These are phyloP conservation scores for Scaptomyza polygonia DNA, from an alignment of 2,888 invertebrate species.

Conservation along the genomic window DNA sequence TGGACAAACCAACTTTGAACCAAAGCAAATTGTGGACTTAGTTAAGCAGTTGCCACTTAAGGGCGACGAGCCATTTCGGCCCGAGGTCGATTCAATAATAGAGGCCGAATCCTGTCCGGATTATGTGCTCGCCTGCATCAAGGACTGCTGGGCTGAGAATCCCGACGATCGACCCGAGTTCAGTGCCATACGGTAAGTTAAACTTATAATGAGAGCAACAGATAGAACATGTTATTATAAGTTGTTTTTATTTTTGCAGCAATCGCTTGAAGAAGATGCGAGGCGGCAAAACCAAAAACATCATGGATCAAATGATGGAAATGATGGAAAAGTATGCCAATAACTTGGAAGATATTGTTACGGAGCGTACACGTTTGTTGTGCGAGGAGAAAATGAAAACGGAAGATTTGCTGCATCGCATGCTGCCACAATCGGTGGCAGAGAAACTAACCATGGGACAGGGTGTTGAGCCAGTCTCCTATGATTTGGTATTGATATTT, in stretches of 20 bases:
- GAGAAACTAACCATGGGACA: conserved; percentile 93
- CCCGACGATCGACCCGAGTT: conserved; percentile 94
- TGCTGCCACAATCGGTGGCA: conserved; percentile 97
- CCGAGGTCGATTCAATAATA: conserved; percentile 89
- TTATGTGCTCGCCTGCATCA: conserved; percentile 92
- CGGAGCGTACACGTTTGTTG: conserved; percentile 94
- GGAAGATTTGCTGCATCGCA: conserved; percentile 95
- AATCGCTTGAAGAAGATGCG: conserved; percentile 94
- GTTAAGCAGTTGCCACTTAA: conserved; percentile 89
- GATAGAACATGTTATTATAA: too few species aligned
- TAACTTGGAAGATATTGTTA: conserved; percentile 97
- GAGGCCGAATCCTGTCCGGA: conserved; percentile 91
- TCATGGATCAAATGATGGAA: conserved; percentile 99
- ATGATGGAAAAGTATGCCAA: conserved; percentile 99
- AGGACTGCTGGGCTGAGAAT: conserved; percentile 95
- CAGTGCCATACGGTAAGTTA: conserved; percentile 87
- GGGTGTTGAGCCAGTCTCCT: conserved; percentile 96
- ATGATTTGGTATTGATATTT: conserved; percentile 89
- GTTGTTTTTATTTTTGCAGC: conserved; percentile 46
- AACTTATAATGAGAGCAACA: rapidly evolving
- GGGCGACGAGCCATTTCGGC: conserved; percentile 91
- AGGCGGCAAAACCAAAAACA: conserved; percentile 93
- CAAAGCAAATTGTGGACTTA: conserved; percentile 95
- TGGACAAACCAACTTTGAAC: conserved; percentile 90
- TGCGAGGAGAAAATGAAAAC: conserved; percentile 97